Conservation (phyloP, 2,888 invertebrate species). For the Myopa tessellatipennis region DNA sequence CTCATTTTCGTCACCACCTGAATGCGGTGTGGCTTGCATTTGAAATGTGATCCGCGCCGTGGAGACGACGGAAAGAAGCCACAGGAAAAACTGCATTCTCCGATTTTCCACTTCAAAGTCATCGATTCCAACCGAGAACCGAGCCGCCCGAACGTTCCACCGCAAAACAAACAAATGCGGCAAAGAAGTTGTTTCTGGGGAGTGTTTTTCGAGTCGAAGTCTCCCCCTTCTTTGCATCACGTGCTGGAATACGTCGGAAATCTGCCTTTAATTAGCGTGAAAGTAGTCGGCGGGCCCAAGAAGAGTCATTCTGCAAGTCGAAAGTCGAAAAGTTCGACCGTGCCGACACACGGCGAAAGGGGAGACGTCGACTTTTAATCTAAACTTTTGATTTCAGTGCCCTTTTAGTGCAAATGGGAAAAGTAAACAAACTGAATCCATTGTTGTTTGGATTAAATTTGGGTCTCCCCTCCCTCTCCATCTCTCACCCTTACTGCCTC, state of each 20-base stretch:
- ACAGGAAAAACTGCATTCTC: constrained; percentile 20
- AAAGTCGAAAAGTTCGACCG: neutral
- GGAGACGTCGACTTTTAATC: neutral
- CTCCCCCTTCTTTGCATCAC: constrained; percentile 41
- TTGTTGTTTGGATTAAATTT: constrained; percentile 8
- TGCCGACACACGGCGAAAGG: neutral
- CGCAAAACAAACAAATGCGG: constrained; percentile 44
- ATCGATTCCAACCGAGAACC: constrained; percentile 19
- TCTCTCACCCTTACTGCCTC: neutral
- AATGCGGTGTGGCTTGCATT: constrained; percentile 45
- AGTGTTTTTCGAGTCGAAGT: constrained; percentile 56
- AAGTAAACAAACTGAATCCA: constrained; percentile 33
- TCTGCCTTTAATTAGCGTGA: constrained; percentile 42
- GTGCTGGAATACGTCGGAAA: constrained; percentile 7
- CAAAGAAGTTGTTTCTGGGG: constrained; percentile 49
- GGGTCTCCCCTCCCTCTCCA: neutral
- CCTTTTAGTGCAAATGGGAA: constrained; percentile 10
- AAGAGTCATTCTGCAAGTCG: constrained; percentile 5
- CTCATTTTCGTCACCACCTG: constrained; percentile 54
- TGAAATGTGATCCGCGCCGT: constrained; percentile 50
- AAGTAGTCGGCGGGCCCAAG: constrained; percentile 31
- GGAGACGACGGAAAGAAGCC: constrained; percentile 51
- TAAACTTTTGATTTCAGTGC: constrained; percentile 3
- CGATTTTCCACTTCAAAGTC: constrained; percentile 37
- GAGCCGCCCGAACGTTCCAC: neutral